Evolutionary conservation across 2,113 vertebrate species (phyloP), one percentile per base, ranked within the genome.

Genomic region (Etia nguti): DNA sequence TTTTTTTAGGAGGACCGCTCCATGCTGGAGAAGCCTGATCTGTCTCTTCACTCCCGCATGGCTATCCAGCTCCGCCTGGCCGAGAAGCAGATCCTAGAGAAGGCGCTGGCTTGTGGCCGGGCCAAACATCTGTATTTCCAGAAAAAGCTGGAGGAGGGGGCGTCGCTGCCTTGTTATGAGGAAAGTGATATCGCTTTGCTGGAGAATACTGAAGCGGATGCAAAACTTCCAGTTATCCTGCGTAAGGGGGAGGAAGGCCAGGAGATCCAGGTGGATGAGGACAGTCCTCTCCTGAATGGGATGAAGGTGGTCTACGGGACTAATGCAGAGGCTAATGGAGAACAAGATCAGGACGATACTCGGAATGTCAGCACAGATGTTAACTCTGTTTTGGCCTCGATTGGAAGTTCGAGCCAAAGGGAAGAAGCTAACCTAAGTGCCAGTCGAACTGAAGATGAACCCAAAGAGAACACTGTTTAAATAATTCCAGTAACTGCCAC

Each of bases 81-180:
- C 0, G 99, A 99, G 82, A 99, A 99, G 90, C 97, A 98, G 95
- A 99, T 99, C 90, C 95, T 99, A 88, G 97, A 98, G 92, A 97
- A 96, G 48, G 97, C 96, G 0, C 97, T 97, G 0, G 95, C 95
- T 91, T 97, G 97, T 0, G 97, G 98, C 0, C 95, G 95, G 2
- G 94, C 92, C 43, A 98, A 97, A 92, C 94, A 96, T 18, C 94
- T 98, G 82, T 94, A 95, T 86, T 99, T 97, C 48, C 95, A 94
- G 92, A 94, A 97, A 89, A 97, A 97, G 90, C 93, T 96, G 94
- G 96, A 97, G 84, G 97, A 97, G 24, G 96, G 93, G 2, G 96
- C 96, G 5, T 91, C 92, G 0, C 90, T 99, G 81, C 98, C 98
- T 1, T 96, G 92, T 57, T 98, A 97, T 0, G 97, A 98, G 92